Evolutionary conservation across 1,140 invertebrate genomes (phyloP).

Genomic region (Aphelenchoides fujianensis): DNA sequence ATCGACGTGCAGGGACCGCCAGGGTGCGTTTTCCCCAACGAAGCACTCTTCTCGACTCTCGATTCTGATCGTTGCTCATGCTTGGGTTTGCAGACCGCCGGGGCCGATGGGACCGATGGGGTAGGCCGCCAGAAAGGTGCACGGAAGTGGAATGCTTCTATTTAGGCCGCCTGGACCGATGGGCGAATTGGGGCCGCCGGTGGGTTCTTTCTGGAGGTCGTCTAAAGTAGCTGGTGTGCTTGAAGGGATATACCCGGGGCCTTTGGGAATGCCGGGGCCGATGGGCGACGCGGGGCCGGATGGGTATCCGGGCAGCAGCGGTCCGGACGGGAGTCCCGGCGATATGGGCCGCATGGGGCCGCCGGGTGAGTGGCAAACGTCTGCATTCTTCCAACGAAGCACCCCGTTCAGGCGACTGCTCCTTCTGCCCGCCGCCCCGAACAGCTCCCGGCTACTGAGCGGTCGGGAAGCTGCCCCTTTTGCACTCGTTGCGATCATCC

Average conservation of each 20-base stretch:
- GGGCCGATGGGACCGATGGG: background rate
- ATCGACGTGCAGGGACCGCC: background rate
- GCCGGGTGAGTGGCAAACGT: too few species aligned
- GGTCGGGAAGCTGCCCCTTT: background rate
- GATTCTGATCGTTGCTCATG: too few species aligned
- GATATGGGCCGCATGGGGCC: background rate
- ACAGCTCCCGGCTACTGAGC: background rate
- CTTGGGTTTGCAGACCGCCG: background rate
- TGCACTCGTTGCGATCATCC: background rate
- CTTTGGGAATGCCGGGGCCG: slow-evolving; percentile 4
- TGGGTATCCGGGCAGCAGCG: too few species aligned
- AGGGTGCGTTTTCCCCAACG: background rate
- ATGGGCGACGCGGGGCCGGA: too few species aligned
- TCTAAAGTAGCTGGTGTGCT: too few species aligned
- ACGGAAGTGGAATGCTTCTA: background rate
- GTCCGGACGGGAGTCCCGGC: too few species aligned
- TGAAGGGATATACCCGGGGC: background rate
- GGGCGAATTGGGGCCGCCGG: background rate
- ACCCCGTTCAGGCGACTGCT: too few species aligned
- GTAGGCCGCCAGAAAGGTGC: background rate
- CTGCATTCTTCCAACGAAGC: too few species aligned
- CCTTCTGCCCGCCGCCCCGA: background rate
- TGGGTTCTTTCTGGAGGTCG: too few species aligned
- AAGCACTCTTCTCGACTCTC: too few species aligned
- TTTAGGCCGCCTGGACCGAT: too few species aligned